Evolutionary conservation across 1,140 invertebrate species (phyloP).

Genomic region (Cydia pomonella): DNA sequence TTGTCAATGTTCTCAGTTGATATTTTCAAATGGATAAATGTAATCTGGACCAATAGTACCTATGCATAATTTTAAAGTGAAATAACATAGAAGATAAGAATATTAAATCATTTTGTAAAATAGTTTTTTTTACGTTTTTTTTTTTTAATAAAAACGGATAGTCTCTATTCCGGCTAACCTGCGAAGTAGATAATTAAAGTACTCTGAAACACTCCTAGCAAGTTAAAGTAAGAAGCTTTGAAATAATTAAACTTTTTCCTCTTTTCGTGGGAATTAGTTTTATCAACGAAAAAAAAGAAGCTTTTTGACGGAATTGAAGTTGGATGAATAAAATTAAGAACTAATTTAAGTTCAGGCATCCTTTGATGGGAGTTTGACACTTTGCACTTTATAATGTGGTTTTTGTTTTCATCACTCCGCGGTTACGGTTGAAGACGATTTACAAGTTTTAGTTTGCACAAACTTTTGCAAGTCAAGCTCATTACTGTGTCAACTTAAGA

Average conservation of each 20-base stretch:
- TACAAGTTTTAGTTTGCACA: neutral
- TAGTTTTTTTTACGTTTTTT: too few relatives aligned
- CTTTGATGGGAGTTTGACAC: conserved; percentile 32
- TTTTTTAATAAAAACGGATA: neutral
- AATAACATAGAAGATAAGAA: too few relatives aligned
- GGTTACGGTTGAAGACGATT: conserved; percentile 3
- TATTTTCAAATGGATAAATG: too few relatives aligned
- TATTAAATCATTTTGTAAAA: too few relatives aligned
- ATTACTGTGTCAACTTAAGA: too few relatives aligned
- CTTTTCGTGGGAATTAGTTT: conserved; percentile 33
- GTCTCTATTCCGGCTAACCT: neutral
- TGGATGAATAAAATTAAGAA: conserved; percentile 38
- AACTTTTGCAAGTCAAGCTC: neutral
- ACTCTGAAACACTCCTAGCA: conserved; percentile 10
- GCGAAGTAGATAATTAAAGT: conserved; percentile 19
- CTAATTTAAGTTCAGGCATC: conserved; percentile 35
- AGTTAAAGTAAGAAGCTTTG: conserved; percentile 31
- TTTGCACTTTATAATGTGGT: conserved; percentile 30
- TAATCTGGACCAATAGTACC: too few relatives aligned
- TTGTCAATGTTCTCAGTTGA: too few relatives aligned
- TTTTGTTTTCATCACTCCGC: conserved; percentile 1
- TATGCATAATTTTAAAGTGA: too few relatives aligned
- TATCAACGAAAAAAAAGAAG: conserved; percentile 33
- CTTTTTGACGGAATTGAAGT: conserved; percentile 36
- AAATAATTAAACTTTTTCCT: conserved; percentile 34